Evolutionary conservation across 1,140 invertebrate species (phyloP).

Genomic region (Hylyphantes graminicola): DNA sequence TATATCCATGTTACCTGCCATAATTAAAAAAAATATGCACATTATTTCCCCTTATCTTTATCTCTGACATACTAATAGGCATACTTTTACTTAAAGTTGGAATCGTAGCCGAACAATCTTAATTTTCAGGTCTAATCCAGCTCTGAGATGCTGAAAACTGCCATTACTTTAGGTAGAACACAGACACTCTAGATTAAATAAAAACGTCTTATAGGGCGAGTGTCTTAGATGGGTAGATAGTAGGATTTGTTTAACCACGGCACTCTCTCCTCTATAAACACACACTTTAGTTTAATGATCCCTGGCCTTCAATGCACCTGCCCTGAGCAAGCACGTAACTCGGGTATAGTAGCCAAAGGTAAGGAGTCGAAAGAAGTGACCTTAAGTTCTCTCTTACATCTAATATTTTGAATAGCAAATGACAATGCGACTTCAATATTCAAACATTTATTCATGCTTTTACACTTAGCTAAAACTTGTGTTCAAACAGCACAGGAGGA

Average conservation of each 20-base stretch:
- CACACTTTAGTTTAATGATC: slow-evolving; percentile 53
- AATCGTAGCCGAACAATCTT: too few relatives aligned
- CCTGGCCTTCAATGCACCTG: slow-evolving; percentile 42
- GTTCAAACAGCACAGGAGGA: too few relatives aligned
- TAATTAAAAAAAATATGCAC: too few relatives aligned
- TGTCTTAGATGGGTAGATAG: slow-evolving; percentile 20
- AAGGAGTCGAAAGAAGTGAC: not conserved
- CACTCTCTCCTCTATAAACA: slow-evolving; percentile 19
- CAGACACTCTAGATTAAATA: not conserved
- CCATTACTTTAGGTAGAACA: not conserved
- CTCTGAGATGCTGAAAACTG: not conserved
- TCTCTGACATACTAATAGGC: too few relatives aligned
- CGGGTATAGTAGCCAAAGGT: not conserved
- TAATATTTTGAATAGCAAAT: too few relatives aligned
- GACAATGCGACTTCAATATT: too few relatives aligned
- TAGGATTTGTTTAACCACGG: slow-evolving; percentile 41
- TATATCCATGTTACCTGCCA: too few relatives aligned
- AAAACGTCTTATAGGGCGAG: not conserved
- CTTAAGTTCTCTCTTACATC: not conserved
- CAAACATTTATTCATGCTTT: too few relatives aligned
- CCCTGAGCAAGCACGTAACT: slow-evolving; percentile 37
- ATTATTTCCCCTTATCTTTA: too few relatives aligned
- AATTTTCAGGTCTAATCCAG: too few relatives aligned
- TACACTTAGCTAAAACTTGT: too few relatives aligned
- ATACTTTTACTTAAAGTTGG: too few relatives aligned